A percentile compares a stretch with the other conserved stretches of the same genome.
phyloP scores from a whole-genome alignment of 1,140 invertebrate species.

The Tetragnatha versicolor region DNA sequence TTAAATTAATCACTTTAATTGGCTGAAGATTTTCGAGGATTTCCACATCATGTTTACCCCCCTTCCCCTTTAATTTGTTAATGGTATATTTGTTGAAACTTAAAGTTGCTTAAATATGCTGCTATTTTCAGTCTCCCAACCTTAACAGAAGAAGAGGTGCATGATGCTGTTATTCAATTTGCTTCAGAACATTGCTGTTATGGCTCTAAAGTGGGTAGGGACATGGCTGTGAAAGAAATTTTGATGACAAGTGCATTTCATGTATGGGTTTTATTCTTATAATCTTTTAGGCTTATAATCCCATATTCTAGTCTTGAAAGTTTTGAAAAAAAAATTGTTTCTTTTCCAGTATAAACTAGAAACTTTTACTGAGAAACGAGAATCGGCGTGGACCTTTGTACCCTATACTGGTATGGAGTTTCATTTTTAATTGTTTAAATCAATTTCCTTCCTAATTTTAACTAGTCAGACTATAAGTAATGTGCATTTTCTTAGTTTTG shows the following conservation, averaged over 20 bases:
- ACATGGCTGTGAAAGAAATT: constrained; percentile 66
- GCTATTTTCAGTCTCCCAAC: constrained; percentile 17
- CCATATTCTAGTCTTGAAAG: not conserved
- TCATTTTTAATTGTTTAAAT: not conserved
- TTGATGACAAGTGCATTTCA: constrained; percentile 67
- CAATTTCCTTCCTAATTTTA: too few species aligned
- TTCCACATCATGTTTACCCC: not conserved
- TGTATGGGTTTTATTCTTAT: constrained; percentile 61
- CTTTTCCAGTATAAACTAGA: constrained; percentile 68
- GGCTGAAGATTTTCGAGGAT: not conserved
- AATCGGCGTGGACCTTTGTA: constrained; percentile 68
- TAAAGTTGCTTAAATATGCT: not conserved
- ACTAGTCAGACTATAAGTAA: too few species aligned
- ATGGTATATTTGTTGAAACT: not conserved
- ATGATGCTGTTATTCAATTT: constrained; percentile 64
- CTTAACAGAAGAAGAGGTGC: constrained; percentile 67
- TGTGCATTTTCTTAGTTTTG: too few species aligned
- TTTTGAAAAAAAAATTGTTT: constrained; percentile 24
- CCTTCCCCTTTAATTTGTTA: not conserved
- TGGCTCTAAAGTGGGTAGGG: constrained; percentile 65
- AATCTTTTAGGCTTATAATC: not conserved
- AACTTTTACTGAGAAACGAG: constrained; percentile 69
- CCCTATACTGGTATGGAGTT: constrained; percentile 65
- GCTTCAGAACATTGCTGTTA: constrained; percentile 69
- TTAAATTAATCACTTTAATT: not conserved